Percentiles rank a stretch among this genome's conserved stretches.
phyloP scores from a whole-genome alignment of 2,888 invertebrate species.

The Epirrhoe alternata region DNA sequence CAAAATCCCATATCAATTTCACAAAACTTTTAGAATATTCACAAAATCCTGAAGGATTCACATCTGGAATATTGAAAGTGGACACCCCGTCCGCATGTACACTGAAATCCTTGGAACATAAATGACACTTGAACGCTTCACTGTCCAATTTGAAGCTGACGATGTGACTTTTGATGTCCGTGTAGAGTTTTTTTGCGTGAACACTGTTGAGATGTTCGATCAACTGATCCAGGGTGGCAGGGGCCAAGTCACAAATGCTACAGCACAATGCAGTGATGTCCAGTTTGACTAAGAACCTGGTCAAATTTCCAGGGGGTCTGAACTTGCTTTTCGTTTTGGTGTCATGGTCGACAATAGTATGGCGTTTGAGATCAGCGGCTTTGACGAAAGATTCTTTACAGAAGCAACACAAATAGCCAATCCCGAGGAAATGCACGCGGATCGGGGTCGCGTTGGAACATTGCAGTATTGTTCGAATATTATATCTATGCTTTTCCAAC shows the following conservation, averaged over 20 bases:
- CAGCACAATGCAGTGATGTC: conserved; percentile 66
- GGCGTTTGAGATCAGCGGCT: conserved; percentile 59
- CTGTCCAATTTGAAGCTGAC: conserved; percentile 59
- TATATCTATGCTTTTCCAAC: conserved; percentile 43
- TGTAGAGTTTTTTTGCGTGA: conserved; percentile 53
- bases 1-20: too few relatives aligned
- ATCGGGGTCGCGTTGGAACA: conserved; percentile 60
- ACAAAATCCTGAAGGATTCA: too few relatives aligned
- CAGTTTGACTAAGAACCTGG: conserved; percentile 54
- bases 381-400: conserved; percentile 54
- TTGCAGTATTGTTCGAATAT: conserved; percentile 47
- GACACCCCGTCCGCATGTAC: too few relatives aligned
- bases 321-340: conserved; percentile 24
- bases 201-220: conserved; percentile 50
- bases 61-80: too few relatives aligned
- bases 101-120: conserved; percentile 51
- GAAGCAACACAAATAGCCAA: conserved; percentile 61
- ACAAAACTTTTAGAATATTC: too few relatives aligned
- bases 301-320: conserved; percentile 21
- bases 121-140: conserved; percentile 51
- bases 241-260: conserved; percentile 51
- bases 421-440: conserved; percentile 45
- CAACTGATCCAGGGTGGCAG: conserved; percentile 47
- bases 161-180: conserved; percentile 52
- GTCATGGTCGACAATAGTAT: conserved; percentile 50